A percentile compares a stretch with the other conserved stretches of the same genome.
phyloP scores from a whole-genome alignment of 2,888 invertebrate species.

The Xanthia icteritia region DNA sequence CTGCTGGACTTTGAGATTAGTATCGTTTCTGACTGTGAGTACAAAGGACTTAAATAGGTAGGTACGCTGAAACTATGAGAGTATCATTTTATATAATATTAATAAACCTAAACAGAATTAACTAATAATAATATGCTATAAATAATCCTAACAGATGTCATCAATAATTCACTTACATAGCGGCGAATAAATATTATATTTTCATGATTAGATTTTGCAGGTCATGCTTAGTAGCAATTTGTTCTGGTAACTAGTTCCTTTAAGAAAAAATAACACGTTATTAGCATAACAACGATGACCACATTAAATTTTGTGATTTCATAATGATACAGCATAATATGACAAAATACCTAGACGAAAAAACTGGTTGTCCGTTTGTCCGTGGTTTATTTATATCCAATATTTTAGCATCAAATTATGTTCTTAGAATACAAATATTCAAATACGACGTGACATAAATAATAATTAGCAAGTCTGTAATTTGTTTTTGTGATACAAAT shows the following conservation, averaged over 20 bases:
- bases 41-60: not conserved
- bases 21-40: not conserved
- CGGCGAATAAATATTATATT: constrained; percentile 20
- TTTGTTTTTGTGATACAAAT: not conserved
- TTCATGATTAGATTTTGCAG: constrained; percentile 1
- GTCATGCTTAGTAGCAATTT: constrained; percentile 31
- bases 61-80: not conserved
- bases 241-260: constrained; percentile 15
- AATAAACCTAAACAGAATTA: not conserved
- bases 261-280: constrained; percentile 25
- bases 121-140: not conserved
- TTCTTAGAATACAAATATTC: constrained; percentile 9
- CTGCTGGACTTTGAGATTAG: constrained; percentile 18
- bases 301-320: constrained; percentile 30
- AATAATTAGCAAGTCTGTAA: not conserved
- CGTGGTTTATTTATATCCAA: constrained; percentile 3
- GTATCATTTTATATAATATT: not conserved
- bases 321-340: constrained; percentile 33
- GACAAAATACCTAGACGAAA: not conserved
- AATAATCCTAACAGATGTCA: constrained; percentile 12
- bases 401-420: constrained; percentile 20
- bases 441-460: constrained; percentile 4
- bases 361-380: constrained; percentile 20
- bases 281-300: constrained; percentile 36
- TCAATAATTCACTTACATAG: constrained; percentile 1